Evolutionary conservation across 2,888 invertebrate genomes (phyloP), one percentile per base, ranked within the genome.

Genomic region (Bursaphelenchus okinawaensis): DNA sequence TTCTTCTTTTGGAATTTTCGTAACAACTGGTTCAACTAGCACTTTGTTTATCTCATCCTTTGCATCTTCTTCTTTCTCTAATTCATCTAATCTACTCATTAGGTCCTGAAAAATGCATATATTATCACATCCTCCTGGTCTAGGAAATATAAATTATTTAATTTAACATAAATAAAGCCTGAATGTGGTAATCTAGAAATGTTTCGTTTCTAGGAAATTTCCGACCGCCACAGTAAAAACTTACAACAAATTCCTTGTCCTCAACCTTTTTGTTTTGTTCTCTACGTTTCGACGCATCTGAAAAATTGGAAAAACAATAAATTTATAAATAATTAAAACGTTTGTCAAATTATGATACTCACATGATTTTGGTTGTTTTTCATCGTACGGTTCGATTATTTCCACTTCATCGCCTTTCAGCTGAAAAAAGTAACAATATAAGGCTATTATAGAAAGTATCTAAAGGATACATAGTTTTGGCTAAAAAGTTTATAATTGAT

Each of bases 61-160:
- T 26, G 12, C 26, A 7, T 59, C 51, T 51, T 59, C 60, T 8
- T 19, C 19, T 27, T n/a, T 31, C 29, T 56, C 60, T 7, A 59
- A 50, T 3, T 59, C 60, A 29, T 59, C 60, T n/a, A 59, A 26
- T 12, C 60, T 31, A 20, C 60, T 59, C 60, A 59, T 59, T 19
- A 59, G 16, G 20, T 50, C 60, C 60, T 59, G 19, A 59, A 59
- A 20, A 16, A 40, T n/a, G n/a, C n/a, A n/a, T n/a, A n/a, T n/a
- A n/a, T n/a, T n/a, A n/a, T n/a, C n/a, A n/a, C n/a, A n/a, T n/a
- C n/a, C n/a, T n/a, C n/a, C n/a, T n/a, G n/a, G n/a, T n/a, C n/a
- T n/a, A n/a, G n/a, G n/a, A n/a, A n/a, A n/a, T n/a, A n/a, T n/a
- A n/a, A n/a, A n/a, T n/a, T 40, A 1, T 40, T 40, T 6, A 12